Conservation (phyloP, 2,888 invertebrate species). For the Ephialtes manifestator region DNA sequence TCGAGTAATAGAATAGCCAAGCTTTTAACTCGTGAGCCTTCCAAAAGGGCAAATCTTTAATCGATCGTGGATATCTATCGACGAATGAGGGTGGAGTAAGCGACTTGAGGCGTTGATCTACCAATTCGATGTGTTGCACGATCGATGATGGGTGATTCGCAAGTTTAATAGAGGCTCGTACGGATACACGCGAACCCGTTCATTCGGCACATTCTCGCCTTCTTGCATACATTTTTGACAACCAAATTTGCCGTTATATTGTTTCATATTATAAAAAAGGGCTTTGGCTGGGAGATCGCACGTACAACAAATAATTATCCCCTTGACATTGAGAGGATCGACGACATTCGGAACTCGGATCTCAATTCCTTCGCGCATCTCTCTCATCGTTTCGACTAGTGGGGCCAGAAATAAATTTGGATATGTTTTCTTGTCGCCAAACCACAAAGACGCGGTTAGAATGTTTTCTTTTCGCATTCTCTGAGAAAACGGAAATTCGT, state of each 20-base stretch:
- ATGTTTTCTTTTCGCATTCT: background rate
- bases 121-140: background rate
- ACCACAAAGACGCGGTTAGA: background rate
- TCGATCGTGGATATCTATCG: constrained; percentile 33
- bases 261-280: background rate
- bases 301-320: background rate
- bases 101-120: constrained; percentile 1
- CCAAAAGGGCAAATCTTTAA: constrained; percentile 11
- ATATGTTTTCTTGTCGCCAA: background rate
- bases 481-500: constrained; percentile 23
- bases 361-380: constrained; percentile 1
- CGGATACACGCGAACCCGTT: constrained; percentile 10
- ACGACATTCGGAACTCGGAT: constrained; percentile 35
- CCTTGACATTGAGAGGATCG: constrained; percentile 40
- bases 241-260: constrained; percentile 12
- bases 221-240: constrained; percentile 8
- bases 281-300: constrained; percentile 27
- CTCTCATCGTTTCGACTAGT: background rate
- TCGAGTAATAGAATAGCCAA: constrained; percentile 45
- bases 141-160: constrained; percentile 35
- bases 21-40: constrained; percentile 42
- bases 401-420: background rate
- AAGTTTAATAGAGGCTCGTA: background rate
- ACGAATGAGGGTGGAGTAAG: constrained; percentile 40
- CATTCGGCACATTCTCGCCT: background rate